phyloP scores from a whole-genome alignment of 2,888 invertebrate genomes.

The Dyspetes luteomarginatus region DNA sequence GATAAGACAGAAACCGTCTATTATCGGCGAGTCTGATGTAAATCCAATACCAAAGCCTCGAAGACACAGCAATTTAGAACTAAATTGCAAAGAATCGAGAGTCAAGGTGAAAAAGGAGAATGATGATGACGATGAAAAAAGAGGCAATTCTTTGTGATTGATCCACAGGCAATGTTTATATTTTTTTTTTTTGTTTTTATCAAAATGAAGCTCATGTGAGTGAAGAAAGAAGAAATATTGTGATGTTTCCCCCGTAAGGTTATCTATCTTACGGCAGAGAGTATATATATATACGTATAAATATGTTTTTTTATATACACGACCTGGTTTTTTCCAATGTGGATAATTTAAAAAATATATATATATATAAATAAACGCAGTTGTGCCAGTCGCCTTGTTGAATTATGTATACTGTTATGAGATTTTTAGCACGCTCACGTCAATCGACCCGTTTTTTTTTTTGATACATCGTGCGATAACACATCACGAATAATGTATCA shows the following conservation, averaged over 20 bases:
- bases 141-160: conserved; percentile 72
- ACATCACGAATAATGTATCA: conserved; percentile 39
- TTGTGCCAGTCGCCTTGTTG: conserved; percentile 60
- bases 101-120: conserved; percentile 27
- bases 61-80: conserved; percentile 80
- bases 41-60: conserved; percentile 86
- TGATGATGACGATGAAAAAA: conserved; percentile 57
- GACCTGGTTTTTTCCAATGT: conserved; percentile 20
- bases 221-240: background rate
- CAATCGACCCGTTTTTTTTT: conserved; percentile 44
- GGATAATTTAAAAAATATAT: conserved; percentile 13
- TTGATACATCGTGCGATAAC: conserved; percentile 37
- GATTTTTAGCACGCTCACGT: conserved; percentile 51
- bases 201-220: too few relatives aligned
- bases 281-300: conserved; percentile 21
- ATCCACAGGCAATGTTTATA: background rate
- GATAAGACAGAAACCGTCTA: conserved; percentile 81
- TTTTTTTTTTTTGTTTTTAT: too few relatives aligned
- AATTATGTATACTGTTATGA: conserved; percentile 49
- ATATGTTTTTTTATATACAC: conserved; percentile 43
- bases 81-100: conserved; percentile 45
- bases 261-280: background rate
- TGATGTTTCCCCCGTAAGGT: conserved; percentile 11
- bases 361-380: conserved; percentile 41
- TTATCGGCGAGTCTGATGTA: conserved; percentile 68